Evolutionary conservation across 2,797 vertebrate species (phyloP).

Genomic region (Sebastes vulpes): DNA sequence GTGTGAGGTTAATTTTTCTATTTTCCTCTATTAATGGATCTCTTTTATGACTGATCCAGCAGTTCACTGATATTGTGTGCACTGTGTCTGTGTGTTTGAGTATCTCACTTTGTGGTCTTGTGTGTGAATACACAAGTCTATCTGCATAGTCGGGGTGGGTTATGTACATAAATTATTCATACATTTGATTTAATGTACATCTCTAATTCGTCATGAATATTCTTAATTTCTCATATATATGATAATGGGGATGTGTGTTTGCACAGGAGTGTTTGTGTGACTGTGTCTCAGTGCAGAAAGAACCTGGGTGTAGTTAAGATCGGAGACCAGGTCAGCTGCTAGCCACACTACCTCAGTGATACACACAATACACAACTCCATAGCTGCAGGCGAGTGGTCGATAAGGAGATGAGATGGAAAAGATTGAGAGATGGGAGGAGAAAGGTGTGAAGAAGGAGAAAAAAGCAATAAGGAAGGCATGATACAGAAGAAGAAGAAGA

Average conservation of each 20-base stretch:
- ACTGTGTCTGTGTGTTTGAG: not conserved
- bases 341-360: constrained; percentile 1
- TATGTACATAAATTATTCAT: constrained; percentile 64
- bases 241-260: constrained; percentile 65
- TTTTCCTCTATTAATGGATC: constrained; percentile 49
- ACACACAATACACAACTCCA: not conserved
- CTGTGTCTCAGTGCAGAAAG: constrained; percentile 5
- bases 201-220: constrained; percentile 69
- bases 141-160: constrained; percentile 16
- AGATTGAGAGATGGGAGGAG: not conserved
- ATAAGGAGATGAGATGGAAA: constrained; percentile 5
- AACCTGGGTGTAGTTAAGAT: not conserved
- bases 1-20: constrained; percentile 45
- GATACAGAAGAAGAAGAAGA: not conserved
- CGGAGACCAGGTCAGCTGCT: constrained; percentile 23
- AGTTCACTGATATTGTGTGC: constrained; percentile 14
- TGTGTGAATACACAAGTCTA: constrained; percentile 1
- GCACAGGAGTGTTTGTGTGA: constrained; percentile 18
- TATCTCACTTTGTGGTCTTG: not conserved
- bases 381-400: not conserved
- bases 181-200: constrained; percentile 68
- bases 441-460: not conserved
- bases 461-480: not conserved
- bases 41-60: constrained; percentile 42
- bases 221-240: constrained; percentile 79